Evolutionary conservation across 2,113 vertebrate species (phyloP).

Genomic region (Pachycephala philippinensis): DNA sequence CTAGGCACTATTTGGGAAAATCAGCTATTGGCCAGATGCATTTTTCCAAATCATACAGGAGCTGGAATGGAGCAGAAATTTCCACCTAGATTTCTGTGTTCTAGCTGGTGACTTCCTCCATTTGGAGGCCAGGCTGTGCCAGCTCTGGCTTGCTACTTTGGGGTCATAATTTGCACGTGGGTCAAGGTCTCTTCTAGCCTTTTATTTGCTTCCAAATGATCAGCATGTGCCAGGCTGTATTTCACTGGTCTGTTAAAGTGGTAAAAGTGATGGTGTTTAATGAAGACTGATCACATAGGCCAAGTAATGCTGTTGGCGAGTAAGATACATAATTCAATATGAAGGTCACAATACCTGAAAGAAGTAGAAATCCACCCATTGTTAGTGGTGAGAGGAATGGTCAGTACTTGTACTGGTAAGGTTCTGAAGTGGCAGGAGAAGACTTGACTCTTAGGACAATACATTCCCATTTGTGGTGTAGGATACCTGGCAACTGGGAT

Average conservation of each 20-base stretch:
- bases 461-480: background rate
- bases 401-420: background rate
- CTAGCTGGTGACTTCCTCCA: background rate
- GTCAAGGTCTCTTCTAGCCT: background rate
- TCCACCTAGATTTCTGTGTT: background rate
- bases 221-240: background rate
- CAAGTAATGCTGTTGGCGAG: background rate
- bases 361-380: background rate
- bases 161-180: background rate
- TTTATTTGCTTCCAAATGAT: background rate
- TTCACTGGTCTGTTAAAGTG: background rate
- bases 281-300: background rate
- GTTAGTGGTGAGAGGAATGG: background rate
- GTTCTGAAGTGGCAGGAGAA: background rate
- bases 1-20: background rate
- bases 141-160: background rate
- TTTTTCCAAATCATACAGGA: background rate
- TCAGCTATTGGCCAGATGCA: too few species aligned
- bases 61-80: background rate
- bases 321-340: background rate
- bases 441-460: background rate
- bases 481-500: background rate
- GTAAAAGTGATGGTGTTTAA: background rate
- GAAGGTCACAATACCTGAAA: background rate
- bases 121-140: background rate